These are phyloP conservation scores for Yponomeuta evonymella DNA, from an alignment of 2,888 invertebrate genomes.

Conservation along the genomic window DNA sequence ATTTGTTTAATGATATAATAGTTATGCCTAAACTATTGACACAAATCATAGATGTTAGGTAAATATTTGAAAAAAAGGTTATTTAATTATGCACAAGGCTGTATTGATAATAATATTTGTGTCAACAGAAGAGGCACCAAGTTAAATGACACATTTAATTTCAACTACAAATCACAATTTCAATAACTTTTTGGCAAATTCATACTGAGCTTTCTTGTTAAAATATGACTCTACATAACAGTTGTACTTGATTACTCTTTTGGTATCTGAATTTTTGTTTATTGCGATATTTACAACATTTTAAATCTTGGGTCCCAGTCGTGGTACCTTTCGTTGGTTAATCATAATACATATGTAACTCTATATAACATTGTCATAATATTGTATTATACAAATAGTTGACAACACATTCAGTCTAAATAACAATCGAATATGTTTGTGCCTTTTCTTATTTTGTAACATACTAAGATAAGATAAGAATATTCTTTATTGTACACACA, in stretches of 20 bases:
- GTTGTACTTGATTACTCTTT: conserved; percentile 13
- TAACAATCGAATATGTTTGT: conserved; percentile 15
- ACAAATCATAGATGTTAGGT: neutral
- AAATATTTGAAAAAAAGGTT: neutral
- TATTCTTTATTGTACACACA: too few relatives aligned
- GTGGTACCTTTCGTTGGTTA: conserved; percentile 8
- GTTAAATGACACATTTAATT: conserved; percentile 31
- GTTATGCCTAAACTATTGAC: neutral
- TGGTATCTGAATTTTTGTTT: conserved; percentile 6
- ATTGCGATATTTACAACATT: neutral
- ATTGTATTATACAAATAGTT: neutral
- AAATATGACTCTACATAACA: conserved; percentile 17
- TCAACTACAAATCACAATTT: conserved; percentile 55
- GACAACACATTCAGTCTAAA: conserved; percentile 9
- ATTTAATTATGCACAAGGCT: neutral
- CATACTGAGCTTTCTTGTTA: conserved; percentile 46
- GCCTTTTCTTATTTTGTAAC: conserved; percentile 13
- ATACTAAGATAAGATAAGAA: neutral
- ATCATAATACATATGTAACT: neutral
- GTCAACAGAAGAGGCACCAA: neutral
- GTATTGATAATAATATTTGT: conserved; percentile 26
- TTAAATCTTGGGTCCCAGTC: conserved; percentile 8
- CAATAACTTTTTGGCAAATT: conserved; percentile 68
- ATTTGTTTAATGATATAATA: conserved; percentile 34
- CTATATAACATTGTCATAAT: neutral